A percentile compares a stretch with the other conserved stretches of the same genome.
phyloP scores from a whole-genome alignment of 2,113 vertebrate genomes.

The Mirounga angustirostris region DNA sequence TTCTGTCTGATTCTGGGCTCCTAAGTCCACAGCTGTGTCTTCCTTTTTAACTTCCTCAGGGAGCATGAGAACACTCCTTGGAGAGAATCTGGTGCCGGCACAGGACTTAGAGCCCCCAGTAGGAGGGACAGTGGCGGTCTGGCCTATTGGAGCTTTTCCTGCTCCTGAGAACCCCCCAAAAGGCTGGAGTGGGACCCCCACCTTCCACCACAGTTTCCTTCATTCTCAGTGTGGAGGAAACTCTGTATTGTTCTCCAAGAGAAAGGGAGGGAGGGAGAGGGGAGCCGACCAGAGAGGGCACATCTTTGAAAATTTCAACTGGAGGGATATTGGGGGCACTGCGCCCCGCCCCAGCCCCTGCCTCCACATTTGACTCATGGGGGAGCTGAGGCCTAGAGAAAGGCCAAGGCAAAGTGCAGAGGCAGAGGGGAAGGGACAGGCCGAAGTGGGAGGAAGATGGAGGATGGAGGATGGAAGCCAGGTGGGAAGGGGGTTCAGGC shows the following conservation, averaged over 20 bases:
- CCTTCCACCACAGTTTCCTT: background rate
- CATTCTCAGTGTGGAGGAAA: background rate
- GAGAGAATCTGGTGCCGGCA: background rate
- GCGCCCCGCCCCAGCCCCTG: background rate
- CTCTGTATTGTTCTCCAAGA: background rate
- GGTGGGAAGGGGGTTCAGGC: background rate
- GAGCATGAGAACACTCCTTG: background rate
- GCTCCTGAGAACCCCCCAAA: background rate
- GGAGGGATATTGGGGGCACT: background rate
- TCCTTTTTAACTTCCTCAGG: background rate
- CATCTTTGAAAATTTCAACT: background rate
- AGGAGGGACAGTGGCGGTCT: background rate
- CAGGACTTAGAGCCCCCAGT: background rate
- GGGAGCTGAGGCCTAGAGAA: conserved; percentile 32
- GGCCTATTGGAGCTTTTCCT: background rate
- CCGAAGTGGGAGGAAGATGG: background rate
- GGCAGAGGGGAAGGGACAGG: background rate
- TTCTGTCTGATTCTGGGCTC: conserved; percentile 28
- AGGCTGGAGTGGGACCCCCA: background rate
- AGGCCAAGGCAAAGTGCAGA: background rate
- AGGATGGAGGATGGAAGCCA: background rate
- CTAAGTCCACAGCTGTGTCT: background rate
- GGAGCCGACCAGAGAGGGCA: background rate
- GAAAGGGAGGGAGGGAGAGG: background rate
- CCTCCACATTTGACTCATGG: background rate